Evolutionary conservation across 2,113 vertebrate genomes (phyloP), one percentile per base, ranked within the genome.

Genomic region (Theristicus caerulescens): DNA sequence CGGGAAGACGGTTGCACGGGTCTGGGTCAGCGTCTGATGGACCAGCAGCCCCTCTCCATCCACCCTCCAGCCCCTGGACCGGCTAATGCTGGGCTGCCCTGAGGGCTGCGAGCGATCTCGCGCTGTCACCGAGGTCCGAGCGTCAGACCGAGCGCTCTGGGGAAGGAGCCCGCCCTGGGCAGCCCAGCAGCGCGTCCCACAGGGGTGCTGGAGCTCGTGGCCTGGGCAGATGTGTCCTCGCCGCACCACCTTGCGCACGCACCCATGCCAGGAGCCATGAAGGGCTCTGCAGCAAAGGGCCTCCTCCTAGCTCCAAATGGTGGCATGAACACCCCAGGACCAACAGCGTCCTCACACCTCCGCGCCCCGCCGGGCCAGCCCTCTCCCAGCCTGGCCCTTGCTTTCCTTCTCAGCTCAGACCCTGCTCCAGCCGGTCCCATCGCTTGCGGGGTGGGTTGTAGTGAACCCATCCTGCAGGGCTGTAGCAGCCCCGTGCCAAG

Each of bases 241-340:
- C 14, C 1, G 3, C 19, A 27, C 25, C 34, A 51, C 27, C 21
- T 46, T 0, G 1, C 36, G 13, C 58, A 20, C 1, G 11, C 32
- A 32, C 8, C 1, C 1, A 2, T 5, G 13, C n/a, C 32, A 10
- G 71, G 29, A 88, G 36, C 40, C 11, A 11, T 2, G 11, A n/a
- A 74, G 65, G 51, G 10, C 12, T 54, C 67, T 52, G 72, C 40
- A 69, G 85, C 16, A 29, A 61, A 40, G 57, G 24, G 20, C 65
- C 46, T 57, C 24, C 51, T 36, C 24, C n/a, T 3, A 11, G 44
- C 31, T 61, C 46, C 3, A 1, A 38, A 26, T 1, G 19, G 26
- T 57, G 54, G 32, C 40, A 26, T 3, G 7, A 34, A 49, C 32
- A 59, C 12, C 12, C n/a, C 57, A 29, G 51, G 46, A 25, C 13